Evolutionary conservation across 2,797 vertebrate genomes (phyloP), one percentile per base, ranked within the genome.

Genomic region (Diglossa cyanea): DNA sequence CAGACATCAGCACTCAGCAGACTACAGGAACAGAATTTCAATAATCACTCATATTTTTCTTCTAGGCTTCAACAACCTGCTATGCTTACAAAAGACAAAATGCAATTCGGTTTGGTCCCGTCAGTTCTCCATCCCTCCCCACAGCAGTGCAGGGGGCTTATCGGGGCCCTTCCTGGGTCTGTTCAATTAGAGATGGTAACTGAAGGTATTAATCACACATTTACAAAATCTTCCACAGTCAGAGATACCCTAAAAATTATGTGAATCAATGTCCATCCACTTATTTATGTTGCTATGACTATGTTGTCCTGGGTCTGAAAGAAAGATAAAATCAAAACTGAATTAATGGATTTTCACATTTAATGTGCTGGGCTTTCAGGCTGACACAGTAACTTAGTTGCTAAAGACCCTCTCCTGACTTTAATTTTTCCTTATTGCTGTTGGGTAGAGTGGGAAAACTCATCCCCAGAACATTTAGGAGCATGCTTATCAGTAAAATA

Each of bases 141-240:
- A 95, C 95, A 97, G 94, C 92, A 87, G 86, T 95, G 92, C 92
- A 91, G 94, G 91, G 94, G 93, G 91, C 92, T 98, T 97, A 97
- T 94, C 50, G 3, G 62, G 68, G 75, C 74, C 57, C 61, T 63
- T 94, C 96, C 92, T 5, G 84, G 63, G 78, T 91, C 97, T 98
- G 93, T 97, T 97, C 96, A 97, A 97, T 97, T 97, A 96, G 77
- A 95, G 94, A 96, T 97, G 97, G 96, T 96, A 97, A 96, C 90
- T 95, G 93, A 96, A 96, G 95, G 92, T 92, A 96, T 97, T 97
- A 97, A 97, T 96, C 97, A 97, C 87, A 93, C 82, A 94, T 95
- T 96, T 95, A 90, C 72, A 95, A 94, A 96, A 96, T 80, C 94
- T 97, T 95, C 85, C 93, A 95, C 57, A 37, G 77, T 51, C 88